Evolutionary conservation across 2,797 vertebrate species (phyloP).

Genomic region (Poeciliopsis presidionis): DNA sequence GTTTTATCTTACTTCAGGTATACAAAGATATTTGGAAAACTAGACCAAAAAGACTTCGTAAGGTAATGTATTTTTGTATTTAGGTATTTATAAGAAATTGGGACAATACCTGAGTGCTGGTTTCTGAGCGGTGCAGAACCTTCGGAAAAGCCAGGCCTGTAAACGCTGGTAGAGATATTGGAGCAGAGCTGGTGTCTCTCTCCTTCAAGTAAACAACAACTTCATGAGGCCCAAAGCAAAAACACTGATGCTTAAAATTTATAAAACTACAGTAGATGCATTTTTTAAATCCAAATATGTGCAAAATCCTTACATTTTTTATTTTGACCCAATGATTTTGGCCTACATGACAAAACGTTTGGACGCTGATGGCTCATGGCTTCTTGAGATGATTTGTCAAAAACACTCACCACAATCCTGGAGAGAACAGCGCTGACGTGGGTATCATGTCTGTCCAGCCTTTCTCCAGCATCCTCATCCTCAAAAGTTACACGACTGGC

Average conservation of each 20-base stretch:
- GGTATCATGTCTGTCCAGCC: conserved; percentile 84
- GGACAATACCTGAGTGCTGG: conserved; percentile 64
- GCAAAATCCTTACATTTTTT: too few species aligned
- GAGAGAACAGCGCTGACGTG: conserved; percentile 94
- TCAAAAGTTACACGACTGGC: conserved; percentile 80
- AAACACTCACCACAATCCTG: conserved; percentile 89
- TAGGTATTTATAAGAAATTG: not conserved
- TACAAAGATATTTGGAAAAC: too few species aligned
- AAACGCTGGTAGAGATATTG: conserved; percentile 85
- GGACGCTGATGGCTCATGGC: too few species aligned
- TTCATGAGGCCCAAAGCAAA: not conserved
- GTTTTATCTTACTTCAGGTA: too few species aligned
- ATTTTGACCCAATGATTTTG: too few species aligned
- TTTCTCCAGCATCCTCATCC: conserved; percentile 85
- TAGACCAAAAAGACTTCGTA: too few species aligned
- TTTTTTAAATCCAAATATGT: too few species aligned
- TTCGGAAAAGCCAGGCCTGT: conserved; percentile 89
- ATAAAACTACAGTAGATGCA: too few species aligned
- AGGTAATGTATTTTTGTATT: not conserved
- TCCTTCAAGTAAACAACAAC: conserved; percentile 79
- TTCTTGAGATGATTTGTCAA: not conserved
- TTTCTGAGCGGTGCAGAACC: conserved; percentile 87
- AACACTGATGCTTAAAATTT: not conserved
- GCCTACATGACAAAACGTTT: too few species aligned
- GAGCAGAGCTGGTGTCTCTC: conserved; percentile 85